These are phyloP conservation scores for Leucania comma DNA, from an alignment of 2,888 invertebrate genomes.

Conservation along the genomic window DNA sequence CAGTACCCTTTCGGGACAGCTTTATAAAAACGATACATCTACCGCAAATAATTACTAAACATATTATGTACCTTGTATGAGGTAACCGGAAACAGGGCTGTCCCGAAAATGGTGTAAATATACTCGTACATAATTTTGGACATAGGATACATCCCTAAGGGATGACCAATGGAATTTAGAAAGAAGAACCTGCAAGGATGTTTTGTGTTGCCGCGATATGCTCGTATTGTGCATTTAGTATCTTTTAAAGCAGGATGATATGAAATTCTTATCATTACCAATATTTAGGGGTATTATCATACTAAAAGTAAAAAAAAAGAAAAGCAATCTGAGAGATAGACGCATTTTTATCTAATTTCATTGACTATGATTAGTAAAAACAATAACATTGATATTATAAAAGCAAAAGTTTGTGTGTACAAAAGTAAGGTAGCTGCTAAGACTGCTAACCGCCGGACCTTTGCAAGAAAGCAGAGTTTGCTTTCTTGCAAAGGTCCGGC, in stretches of 20 bases:
- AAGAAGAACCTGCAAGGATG: not conserved
- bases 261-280: no score
- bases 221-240: not conserved
- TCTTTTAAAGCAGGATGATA: not conserved
- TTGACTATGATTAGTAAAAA: no score
- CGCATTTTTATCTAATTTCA: no score
- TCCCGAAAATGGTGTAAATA: conserved; percentile 51
- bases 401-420: no score
- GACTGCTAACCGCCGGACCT: no score
- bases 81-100: conserved; percentile 23
- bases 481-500: no score
- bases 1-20: conserved; percentile 20
- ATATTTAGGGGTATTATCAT: no score
- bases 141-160: conserved; percentile 39
- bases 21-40: conserved; percentile 49
- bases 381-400: no score
- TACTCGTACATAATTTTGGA: conserved; percentile 35
- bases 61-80: conserved; percentile 16
- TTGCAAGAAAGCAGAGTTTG: no score
- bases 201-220: not conserved
- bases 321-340: no score
- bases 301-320: no score
- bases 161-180: not conserved
- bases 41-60: conserved; percentile 47
- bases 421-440: no score